Conservation (phyloP, 2,113 vertebrate genomes). For the Caranx melampygus region DNA sequence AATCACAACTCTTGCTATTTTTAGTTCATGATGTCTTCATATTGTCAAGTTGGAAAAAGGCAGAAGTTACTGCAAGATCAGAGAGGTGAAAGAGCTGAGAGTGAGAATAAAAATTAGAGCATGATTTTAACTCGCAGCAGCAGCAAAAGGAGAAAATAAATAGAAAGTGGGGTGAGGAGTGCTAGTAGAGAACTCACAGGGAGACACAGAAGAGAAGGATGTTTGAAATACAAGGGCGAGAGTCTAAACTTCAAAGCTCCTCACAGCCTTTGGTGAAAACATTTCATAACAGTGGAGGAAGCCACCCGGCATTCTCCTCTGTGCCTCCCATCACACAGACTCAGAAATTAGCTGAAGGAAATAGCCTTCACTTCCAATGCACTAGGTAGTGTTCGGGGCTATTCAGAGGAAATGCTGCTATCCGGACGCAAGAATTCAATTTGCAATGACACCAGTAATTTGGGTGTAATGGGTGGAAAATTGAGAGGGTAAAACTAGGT, state of each 20-base stretch:
- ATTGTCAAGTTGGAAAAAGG: slow-evolving; percentile 13
- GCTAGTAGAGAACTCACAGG: slow-evolving; percentile 49
- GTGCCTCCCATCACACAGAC: slow-evolving; percentile 74
- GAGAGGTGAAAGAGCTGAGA: slow-evolving; percentile 4
- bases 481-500: slow-evolving; percentile 58
- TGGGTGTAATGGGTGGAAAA: slow-evolving; percentile 70
- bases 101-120: slow-evolving; percentile 44
- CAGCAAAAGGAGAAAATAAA: slow-evolving; percentile 49
- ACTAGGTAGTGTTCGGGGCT: slow-evolving; percentile 36
- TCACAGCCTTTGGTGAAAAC: slow-evolving; percentile 73
- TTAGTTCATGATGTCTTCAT: not conserved
- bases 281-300: slow-evolving; percentile 71
- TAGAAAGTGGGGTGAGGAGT: slow-evolving; percentile 55
- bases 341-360: slow-evolving; percentile 76
- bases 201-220: slow-evolving; percentile 61
- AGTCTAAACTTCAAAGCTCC: slow-evolving; percentile 75
- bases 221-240: slow-evolving; percentile 69
- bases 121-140: slow-evolving; percentile 20
- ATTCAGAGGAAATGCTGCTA: slow-evolving; percentile 54
- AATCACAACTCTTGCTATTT: not conserved
- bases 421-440: slow-evolving; percentile 65
- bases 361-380: slow-evolving; percentile 61
- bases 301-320: slow-evolving; percentile 68
- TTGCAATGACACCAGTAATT: slow-evolving; percentile 73
- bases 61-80: slow-evolving; percentile 1